Evolutionary conservation across 2,797 vertebrate genomes (phyloP), one percentile per base, ranked within the genome.

Genomic region (Falco biarmicus): DNA sequence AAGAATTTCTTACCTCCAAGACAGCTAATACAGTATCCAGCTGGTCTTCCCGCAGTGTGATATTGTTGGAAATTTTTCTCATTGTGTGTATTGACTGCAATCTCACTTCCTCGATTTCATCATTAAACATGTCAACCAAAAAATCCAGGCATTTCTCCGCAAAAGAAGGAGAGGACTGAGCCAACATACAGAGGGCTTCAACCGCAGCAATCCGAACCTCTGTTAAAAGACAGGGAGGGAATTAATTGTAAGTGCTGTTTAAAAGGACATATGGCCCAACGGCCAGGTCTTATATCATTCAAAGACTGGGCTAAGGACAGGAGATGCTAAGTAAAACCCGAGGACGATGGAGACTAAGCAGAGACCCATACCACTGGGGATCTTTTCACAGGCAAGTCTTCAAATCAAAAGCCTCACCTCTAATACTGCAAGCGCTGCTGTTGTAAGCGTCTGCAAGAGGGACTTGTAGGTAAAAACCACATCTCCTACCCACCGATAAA

Each of bases 51-150:
- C 99, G 89, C 43, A 99, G 99, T 0, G 99, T 99, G 78, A 99
- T 99, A 56, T 99, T 98, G 59, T 98, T 98, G 32, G 99, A 99
- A 94, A 99, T 99, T 82, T 99, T 99, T 43, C 99, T 98, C 98
- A 99, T 98, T 11, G 99, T 99, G 48, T 99, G 99, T 97, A 99
- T 99, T 16, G 99, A 99, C 97, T 99, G 99, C 83, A 99, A 97
- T 24, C 99, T 98, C 81, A 99, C 99, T 93, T 99, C 99, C 96
- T 99, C 99, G 4, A 99, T 99, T 94, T 99, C 99, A 4, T 99
- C 99, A 2, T 99, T 99, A 73, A 99, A 99, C 99, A 99, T 99
- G 97, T 99, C 99, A 6, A 99, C 99, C 93, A 99, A 97, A 88
- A 99, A 99, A 97, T 99, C 99, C 87, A 99, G 98, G 93, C 99